phyloP scores from a whole-genome alignment of 1,140 invertebrate species.

The Drosophila kepulauana region DNA sequence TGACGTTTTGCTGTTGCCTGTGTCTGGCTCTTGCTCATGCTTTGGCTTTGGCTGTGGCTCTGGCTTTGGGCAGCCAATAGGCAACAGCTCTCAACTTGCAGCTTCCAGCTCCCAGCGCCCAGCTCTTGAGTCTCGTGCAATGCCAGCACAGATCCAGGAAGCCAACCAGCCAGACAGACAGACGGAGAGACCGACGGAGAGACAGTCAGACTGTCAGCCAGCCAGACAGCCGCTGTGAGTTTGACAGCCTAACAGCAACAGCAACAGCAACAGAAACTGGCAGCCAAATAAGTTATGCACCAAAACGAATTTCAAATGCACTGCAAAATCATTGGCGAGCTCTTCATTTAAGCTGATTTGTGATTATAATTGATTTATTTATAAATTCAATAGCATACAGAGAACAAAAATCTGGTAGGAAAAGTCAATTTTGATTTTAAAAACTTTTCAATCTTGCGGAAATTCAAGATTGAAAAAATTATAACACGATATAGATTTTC shows the following conservation, averaged over 20 bases:
- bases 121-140: constrained; percentile 2
- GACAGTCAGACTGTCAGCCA: constrained; percentile 7
- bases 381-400: too few relatives aligned
- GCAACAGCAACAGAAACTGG: constrained; percentile 33
- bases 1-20: neutral
- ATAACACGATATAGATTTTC: neutral
- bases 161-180: constrained; percentile 39
- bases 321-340: neutral
- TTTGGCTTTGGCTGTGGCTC: neutral
- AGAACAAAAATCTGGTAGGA: too few relatives aligned
- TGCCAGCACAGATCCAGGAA: constrained; percentile 51
- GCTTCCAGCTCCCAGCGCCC: neutral
- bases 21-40: neutral
- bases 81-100: constrained; percentile 8
- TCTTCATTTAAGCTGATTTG: too few relatives aligned
- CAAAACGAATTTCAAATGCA: constrained; percentile 6
- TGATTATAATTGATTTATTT: too few relatives aligned
- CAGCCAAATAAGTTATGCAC: neutral
- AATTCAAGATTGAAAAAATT: neutral
- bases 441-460: too few relatives aligned
- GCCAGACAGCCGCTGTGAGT: constrained; percentile 44
- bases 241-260: constrained; percentile 59
- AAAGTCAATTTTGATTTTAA: too few relatives aligned
- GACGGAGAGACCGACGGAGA: neutral
- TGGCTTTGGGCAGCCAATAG: neutral